Base-by-base conservation (phyloP, 2,888 invertebrate genomes). In the Eupithecia centaureata region DNA sequence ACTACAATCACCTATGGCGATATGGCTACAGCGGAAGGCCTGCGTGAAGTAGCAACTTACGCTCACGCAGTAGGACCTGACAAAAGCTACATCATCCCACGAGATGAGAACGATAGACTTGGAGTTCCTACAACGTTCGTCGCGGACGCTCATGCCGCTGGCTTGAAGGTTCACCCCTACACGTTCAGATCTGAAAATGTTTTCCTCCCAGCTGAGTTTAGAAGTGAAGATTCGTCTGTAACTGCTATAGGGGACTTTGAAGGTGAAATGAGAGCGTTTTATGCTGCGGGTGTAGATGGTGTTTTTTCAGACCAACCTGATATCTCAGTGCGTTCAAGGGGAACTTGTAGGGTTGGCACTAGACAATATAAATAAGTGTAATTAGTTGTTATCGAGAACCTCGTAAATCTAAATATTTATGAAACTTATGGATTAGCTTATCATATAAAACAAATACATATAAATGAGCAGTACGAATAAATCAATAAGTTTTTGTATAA, bases 281-380 rank as follows among this genome's bases (percentile, higher is more conserved):
- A 89, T 4, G 86, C 80, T 1, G 73, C 91, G 12, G 92, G 92
- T 15, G 87, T 93, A 54, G 92, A 93, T 69, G 92, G 92, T 0
- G 75, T 91, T 0, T 93, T 93, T 72, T 71, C 85, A 18, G 92
- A 93, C 73, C 91, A 93, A 65, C 91, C 92, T 1, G 91, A 92
- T 70, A 81, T 89, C 60, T 79, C 87, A 47, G 79, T 84, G 7
- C 80, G 81, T 8, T 76, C 88, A 30, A 79, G 89, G 42, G 85
- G 81, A 32, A 72, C 76, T 1, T 75, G 75, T 65, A 67, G 71
- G 57, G 66, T 66, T n/a, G 65, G 65, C 1, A 56, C 42, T 33
- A 63, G 35, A 35, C 18, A 57, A 33, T 59, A 33, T 52, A 62
- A 10, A 47, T 47, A 27, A 28, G 28, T 47, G 30, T 52, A 52